These are phyloP conservation scores for Porites rus DNA, from an alignment of 92 coral and sea anemone species.

Conservation along the genomic window DNA sequence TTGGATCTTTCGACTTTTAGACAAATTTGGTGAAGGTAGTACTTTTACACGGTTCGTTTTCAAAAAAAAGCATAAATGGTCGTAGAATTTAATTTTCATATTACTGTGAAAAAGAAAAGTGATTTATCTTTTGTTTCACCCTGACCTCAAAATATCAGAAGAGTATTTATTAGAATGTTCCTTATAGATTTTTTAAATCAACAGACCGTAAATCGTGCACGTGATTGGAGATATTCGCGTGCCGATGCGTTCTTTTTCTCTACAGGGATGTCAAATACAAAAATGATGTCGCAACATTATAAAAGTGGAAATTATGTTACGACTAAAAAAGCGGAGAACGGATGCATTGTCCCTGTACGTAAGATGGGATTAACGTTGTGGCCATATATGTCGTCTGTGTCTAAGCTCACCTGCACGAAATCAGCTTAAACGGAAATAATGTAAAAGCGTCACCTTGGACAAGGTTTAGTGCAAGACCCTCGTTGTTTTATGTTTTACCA, in stretches of 20 bases:
- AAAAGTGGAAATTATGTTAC: neutral
- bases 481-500: neutral
- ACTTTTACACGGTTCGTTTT: neutral
- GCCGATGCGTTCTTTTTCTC: neutral
- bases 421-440: neutral
- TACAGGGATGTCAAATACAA: neutral
- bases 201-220: too few species aligned
- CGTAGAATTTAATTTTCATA: too few species aligned
- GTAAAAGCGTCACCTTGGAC: neutral
- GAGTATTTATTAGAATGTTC: neutral
- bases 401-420: neutral
- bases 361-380: conserved; percentile 14
- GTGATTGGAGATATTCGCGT: too few species aligned
- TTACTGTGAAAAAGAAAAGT: neutral
- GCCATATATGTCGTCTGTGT: neutral
- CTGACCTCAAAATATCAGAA: neutral
- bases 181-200: too few species aligned
- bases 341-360: neutral
- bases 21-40: neutral
- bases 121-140: neutral
- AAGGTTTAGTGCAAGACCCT: neutral
- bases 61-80: too few species aligned
- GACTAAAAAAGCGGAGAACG: neutral
- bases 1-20: neutral
- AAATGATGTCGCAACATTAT: neutral